A percentile compares a stretch with the other conserved stretches of the same genome.
Evolutionary conservation across 2,797 vertebrate genomes (phyloP).

Genomic region (Ambastaia sidthimunki): DNA sequence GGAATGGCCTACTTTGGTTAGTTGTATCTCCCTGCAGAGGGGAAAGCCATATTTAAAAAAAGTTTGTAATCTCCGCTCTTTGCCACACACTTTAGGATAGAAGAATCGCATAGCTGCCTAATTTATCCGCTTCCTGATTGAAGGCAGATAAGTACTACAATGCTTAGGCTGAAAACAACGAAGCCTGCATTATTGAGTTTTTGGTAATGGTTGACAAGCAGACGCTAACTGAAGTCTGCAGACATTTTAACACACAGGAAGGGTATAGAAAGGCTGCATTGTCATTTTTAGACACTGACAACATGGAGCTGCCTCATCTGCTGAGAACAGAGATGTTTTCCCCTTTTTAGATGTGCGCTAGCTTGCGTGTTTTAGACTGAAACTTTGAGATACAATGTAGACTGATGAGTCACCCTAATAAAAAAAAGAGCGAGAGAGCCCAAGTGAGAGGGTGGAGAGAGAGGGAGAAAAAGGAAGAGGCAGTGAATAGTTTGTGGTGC

Average conservation of each 20-base stretch:
- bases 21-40: conserved; percentile 12
- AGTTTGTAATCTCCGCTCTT: conserved; percentile 1
- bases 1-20: background rate
- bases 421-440: conserved; percentile 18
- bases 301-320: background rate
- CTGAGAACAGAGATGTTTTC: conserved; percentile 15
- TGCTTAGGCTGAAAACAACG: conserved; percentile 1
- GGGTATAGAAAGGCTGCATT: background rate
- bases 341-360: conserved; percentile 14
- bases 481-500: conserved; percentile 30
- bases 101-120: conserved; percentile 1
- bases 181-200: conserved; percentile 14
- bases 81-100: background rate
- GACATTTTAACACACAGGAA: conserved; percentile 20
- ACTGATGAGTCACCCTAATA: conserved; percentile 56
- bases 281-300: conserved; percentile 20
- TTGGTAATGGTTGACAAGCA: conserved; percentile 20
- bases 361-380: conserved; percentile 26
- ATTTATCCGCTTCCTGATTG: conserved; percentile 16
- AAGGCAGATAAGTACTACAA: conserved; percentile 30
- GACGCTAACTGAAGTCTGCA: background rate
- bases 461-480: conserved; percentile 15
- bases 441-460: conserved; percentile 23
- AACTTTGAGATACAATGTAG: conserved; percentile 47
- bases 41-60: conserved; percentile 11